A percentile compares a stretch with the other conserved stretches of the same genome.
Evolutionary conservation across 2,797 vertebrate genomes (phyloP).

Genomic region (Nyctalus aviator): DNA sequence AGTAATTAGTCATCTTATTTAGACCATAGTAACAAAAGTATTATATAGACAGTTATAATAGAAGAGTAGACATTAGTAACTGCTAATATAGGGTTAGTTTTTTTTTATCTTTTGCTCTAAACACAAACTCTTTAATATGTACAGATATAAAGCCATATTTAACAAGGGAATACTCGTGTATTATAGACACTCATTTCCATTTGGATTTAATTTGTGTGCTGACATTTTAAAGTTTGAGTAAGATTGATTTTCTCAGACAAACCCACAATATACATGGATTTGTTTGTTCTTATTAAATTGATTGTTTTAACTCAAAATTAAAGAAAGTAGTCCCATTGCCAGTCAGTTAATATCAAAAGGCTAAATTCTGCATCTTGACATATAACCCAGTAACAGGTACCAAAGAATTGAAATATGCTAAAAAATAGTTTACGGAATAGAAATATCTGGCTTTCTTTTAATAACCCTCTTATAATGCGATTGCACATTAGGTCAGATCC

Average conservation of each 20-base stretch:
- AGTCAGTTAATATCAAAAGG: slow-evolving; percentile 48
- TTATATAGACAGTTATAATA: slow-evolving; percentile 28
- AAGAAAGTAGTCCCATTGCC: slow-evolving; percentile 3
- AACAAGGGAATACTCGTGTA: background rate
- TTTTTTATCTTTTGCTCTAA: slow-evolving; percentile 61
- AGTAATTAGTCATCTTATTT: slow-evolving; percentile 11
- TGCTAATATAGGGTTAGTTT: background rate
- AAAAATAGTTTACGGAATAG: slow-evolving; percentile 80
- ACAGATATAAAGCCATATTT: slow-evolving; percentile 16
- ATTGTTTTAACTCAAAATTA: slow-evolving; percentile 43
- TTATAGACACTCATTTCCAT: background rate
- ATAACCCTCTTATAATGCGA: slow-evolving; percentile 77
- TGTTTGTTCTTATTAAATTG: slow-evolving; percentile 57
- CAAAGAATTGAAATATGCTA: slow-evolving; percentile 74
- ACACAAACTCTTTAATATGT: background rate
- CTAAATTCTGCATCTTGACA: slow-evolving; percentile 67
- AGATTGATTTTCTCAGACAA: slow-evolving; percentile 45
- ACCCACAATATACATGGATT: slow-evolving; percentile 54
- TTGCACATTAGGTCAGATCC: slow-evolving; percentile 77
- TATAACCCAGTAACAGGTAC: slow-evolving; percentile 66
- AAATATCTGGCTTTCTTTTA: slow-evolving; percentile 73
- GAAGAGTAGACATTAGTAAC: slow-evolving; percentile 62
- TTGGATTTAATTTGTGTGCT: slow-evolving; percentile 71
- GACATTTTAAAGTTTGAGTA: slow-evolving; percentile 59
- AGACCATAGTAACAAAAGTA: slow-evolving; percentile 19